phyloP scores from a whole-genome alignment of 1,140 invertebrate species.

The Thalassaphorura encarpata region DNA sequence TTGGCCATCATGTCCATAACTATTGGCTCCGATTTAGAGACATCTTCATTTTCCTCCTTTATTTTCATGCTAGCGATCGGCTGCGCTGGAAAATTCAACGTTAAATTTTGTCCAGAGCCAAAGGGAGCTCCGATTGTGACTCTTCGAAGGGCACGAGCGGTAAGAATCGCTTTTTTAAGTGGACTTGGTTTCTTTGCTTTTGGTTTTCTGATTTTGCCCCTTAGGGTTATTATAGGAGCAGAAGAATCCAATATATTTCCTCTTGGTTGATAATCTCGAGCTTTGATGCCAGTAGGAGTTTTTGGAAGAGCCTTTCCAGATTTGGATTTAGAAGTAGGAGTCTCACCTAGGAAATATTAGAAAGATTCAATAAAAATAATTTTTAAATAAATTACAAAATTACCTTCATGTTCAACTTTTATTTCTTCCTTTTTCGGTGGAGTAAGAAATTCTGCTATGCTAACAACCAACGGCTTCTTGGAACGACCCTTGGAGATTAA shows the following conservation, averaged over 20 bases:
- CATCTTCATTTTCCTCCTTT: not conserved
- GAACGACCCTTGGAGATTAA: too few relatives aligned
- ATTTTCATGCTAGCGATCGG: not conserved
- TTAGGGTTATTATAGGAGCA: slow-evolving; percentile 16
- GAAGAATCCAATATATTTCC: slow-evolving; percentile 30
- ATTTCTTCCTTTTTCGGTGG: not conserved
- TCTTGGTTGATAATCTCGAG: not conserved
- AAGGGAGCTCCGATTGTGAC: not conserved
- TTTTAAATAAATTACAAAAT: not conserved
- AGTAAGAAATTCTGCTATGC: too few relatives aligned
- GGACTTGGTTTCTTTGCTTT: slow-evolving; percentile 20
- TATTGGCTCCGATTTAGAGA: not conserved
- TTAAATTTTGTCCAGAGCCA: not conserved
- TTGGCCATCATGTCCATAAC: not conserved
- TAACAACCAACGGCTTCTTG: too few relatives aligned
- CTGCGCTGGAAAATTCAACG: not conserved
- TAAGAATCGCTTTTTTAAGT: slow-evolving; percentile 26
- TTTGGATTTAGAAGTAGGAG: too few relatives aligned
- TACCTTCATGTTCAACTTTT: not conserved
- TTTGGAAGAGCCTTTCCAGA: too few relatives aligned
- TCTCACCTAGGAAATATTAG: too few relatives aligned
- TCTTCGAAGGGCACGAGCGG: not conserved
- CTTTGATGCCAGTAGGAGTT: too few relatives aligned
- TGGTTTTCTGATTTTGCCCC: slow-evolving; percentile 25
- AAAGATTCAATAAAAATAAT: too few relatives aligned